Conservation (phyloP, 1,140 invertebrate species). For the Battus philenor region DNA sequence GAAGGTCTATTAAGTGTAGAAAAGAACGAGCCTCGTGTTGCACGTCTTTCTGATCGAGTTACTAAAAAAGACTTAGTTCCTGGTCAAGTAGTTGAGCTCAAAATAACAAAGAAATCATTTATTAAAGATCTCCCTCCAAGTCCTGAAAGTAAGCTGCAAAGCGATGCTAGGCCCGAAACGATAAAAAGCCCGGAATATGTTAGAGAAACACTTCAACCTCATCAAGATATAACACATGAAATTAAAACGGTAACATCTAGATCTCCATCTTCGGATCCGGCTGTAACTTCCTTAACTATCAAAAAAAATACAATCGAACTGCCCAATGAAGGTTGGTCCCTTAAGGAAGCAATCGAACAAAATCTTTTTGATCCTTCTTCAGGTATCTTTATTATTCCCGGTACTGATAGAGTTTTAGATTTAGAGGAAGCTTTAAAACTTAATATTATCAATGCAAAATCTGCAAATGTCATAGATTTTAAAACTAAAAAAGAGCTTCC, state of each 20-base stretch:
- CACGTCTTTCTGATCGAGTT: slow-evolving; percentile 55
- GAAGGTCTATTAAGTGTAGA: slow-evolving; percentile 81
- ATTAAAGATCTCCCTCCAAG: slow-evolving; percentile 67
- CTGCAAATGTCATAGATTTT: slow-evolving; percentile 86
- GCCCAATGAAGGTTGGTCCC: slow-evolving; percentile 88
- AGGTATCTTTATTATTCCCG: slow-evolving; percentile 91
- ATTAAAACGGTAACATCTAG: slow-evolving; percentile 55
- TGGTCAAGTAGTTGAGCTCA: slow-evolving; percentile 69
- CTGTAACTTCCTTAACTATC: slow-evolving; percentile 59
- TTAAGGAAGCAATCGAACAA: slow-evolving; percentile 86
- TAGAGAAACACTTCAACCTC: slow-evolving; percentile 38
- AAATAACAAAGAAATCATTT: slow-evolving; percentile 74
- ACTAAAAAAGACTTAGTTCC: slow-evolving; percentile 62
- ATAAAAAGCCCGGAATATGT: slow-evolving; percentile 61
- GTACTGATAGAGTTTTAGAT: slow-evolving; percentile 88
- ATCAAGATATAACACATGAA: slow-evolving; percentile 37
- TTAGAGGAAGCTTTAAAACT: slow-evolving; percentile 92
- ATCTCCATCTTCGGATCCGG: slow-evolving; percentile 63
- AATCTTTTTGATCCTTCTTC: slow-evolving; percentile 87
- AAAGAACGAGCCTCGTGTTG: slow-evolving; percentile 68
- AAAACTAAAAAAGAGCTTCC: slow-evolving; percentile 82
- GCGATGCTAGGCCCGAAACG: slow-evolving; percentile 68
- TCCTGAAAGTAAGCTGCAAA: slow-evolving; percentile 61
- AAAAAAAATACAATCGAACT: slow-evolving; percentile 81
- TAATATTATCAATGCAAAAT: slow-evolving; percentile 89